Conservation (phyloP, 2,113 vertebrate species). For the Quiscalus mexicanus region DNA sequence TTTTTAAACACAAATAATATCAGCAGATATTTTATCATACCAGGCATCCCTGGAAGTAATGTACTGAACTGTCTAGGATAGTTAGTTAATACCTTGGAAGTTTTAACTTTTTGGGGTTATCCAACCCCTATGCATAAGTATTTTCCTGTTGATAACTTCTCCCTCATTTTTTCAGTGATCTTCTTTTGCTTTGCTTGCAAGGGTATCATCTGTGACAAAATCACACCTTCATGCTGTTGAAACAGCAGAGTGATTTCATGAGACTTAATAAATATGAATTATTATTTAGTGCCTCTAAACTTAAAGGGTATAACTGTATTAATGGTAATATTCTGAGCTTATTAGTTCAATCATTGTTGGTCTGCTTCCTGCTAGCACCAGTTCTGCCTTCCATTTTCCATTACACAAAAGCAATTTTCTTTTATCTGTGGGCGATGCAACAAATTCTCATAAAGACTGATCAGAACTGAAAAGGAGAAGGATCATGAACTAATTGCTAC, state of each 20-base stretch:
- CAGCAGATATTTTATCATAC: not conserved
- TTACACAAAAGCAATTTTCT: not conserved
- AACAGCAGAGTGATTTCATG: not conserved
- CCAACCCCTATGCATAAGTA: not conserved
- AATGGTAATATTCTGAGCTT: not conserved
- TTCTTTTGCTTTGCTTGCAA: not conserved
- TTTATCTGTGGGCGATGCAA: not conserved
- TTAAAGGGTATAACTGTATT: not conserved
- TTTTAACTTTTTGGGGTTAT: not conserved
- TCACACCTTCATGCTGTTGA: not conserved
- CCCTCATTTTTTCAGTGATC: not conserved
- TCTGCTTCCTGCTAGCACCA: not conserved
- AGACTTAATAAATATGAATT: not conserved
- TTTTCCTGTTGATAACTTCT: not conserved
- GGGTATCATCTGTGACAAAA: not conserved
- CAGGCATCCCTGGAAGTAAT: not conserved
- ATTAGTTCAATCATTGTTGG: not conserved
- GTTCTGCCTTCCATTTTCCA: not conserved
- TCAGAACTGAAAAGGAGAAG: not conserved
- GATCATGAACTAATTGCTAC: not conserved
- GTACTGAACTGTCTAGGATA: not conserved
- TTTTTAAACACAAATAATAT: not conserved
- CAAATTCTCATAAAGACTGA: not conserved
- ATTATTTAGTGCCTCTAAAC: not conserved
- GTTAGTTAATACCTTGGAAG: not conserved